These are phyloP conservation scores for Dolichoris vasculosae DNA, from an alignment of 1,140 invertebrate species.

Conservation along the genomic window DNA sequence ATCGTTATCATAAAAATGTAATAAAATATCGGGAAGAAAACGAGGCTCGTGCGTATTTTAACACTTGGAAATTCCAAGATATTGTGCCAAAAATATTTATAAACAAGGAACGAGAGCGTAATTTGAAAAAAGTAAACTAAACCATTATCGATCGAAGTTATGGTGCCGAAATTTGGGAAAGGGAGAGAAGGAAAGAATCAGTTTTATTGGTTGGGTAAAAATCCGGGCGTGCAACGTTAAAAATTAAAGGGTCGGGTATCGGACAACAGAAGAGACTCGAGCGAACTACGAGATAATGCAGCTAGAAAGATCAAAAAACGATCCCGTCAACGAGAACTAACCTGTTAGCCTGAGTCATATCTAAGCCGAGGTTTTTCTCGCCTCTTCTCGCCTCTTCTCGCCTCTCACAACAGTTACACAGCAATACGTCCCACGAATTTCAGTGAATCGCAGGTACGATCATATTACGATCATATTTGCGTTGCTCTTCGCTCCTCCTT, in stretches of 20 bases:
- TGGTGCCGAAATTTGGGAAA: background rate
- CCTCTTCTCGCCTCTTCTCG: constrained; percentile 6
- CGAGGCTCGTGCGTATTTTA: background rate
- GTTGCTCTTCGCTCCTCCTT: background rate
- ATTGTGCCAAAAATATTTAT: background rate
- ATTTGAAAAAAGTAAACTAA: background rate
- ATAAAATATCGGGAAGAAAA: background rate
- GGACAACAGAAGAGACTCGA: background rate
- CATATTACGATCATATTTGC: constrained; percentile 18
- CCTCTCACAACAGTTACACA: constrained; percentile 36
- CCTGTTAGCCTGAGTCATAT: constrained; percentile 58
- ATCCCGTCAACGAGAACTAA: constrained; percentile 53
- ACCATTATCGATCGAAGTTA: background rate
- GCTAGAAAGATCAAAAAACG: background rate
- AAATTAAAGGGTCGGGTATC: background rate
- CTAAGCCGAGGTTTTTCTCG: background rate
- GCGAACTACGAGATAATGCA: background rate
- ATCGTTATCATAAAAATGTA: background rate
- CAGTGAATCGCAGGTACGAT: background rate
- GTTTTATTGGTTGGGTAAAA: background rate
- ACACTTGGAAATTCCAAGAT: background rate
- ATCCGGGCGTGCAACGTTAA: background rate
- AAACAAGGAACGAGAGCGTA: too few relatives aligned
- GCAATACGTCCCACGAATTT: background rate
- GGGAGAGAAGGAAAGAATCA: background rate